These are phyloP conservation scores for Desmophyllum pertusum DNA, from an alignment of 92 coral and sea anemone species.

Conservation along the genomic window DNA sequence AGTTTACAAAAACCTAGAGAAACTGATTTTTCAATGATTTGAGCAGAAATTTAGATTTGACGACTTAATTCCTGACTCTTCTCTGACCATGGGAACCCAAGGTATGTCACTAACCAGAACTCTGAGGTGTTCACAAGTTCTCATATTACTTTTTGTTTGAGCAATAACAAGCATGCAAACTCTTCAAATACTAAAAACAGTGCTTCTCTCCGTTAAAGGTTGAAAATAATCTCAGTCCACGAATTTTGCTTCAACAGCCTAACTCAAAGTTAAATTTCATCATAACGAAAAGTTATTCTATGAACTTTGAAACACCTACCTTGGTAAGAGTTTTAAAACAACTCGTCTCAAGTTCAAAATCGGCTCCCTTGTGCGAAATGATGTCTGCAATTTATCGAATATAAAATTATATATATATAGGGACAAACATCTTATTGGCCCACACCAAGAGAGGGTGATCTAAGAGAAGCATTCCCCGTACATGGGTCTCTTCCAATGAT, in stretches of 20 bases:
- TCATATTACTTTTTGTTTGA: not conserved
- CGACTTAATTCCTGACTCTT: not conserved
- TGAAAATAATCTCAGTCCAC: no score
- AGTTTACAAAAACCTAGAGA: no score
- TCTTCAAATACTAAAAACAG: no score
- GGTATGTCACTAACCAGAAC: not conserved
- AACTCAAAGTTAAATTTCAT: not conserved
- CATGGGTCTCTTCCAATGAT: no score
- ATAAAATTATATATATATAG: not conserved
- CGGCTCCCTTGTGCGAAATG: constrained; percentile 92
- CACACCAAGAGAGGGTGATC: not conserved
- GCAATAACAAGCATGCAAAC: no score
- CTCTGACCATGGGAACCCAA: no score
- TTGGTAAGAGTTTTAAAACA: constrained; percentile 81
- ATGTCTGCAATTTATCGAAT: constrained; percentile 55
- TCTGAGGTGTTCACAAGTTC: not conserved
- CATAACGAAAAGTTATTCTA: not conserved
- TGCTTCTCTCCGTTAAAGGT: no score
- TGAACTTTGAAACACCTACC: constrained; percentile 46
- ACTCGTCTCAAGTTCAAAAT: constrained; percentile 85
- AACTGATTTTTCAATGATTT: no score
- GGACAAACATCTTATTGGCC: not conserved
- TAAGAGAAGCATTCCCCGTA: no score
- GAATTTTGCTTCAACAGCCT: no score
- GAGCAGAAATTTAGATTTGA: not conserved